Conservation (phyloP, 1,140 invertebrate species). For the Conopomorpha cramerella region DNA sequence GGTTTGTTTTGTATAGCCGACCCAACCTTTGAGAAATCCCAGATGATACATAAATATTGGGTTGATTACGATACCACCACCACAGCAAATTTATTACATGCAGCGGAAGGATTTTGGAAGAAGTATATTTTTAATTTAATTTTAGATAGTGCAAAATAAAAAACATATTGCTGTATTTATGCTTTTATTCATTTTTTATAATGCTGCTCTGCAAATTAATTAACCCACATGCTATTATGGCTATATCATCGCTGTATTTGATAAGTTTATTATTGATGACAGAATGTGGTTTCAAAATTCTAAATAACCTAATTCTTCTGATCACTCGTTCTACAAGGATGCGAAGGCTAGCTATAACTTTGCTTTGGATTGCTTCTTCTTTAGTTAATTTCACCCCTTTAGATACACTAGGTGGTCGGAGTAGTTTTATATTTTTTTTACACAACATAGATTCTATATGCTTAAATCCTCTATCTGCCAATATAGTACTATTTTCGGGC, state of each 20-base stretch:
- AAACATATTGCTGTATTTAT: too few species aligned
- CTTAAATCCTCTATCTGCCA: constrained; percentile 22
- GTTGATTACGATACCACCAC: not conserved
- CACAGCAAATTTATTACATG: not conserved
- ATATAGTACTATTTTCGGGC: constrained; percentile 3
- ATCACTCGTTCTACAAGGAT: constrained; percentile 20
- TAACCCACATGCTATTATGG: constrained; percentile 13
- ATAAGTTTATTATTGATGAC: constrained; percentile 12
- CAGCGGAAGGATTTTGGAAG: constrained; percentile 1
- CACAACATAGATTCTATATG: constrained; percentile 6
- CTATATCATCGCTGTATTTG: constrained; percentile 11
- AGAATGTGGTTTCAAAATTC: constrained; percentile 13
- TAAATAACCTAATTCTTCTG: constrained; percentile 17
- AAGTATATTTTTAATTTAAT: not conserved
- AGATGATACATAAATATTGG: constrained; percentile 7
- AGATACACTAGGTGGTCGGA: constrained; percentile 1
- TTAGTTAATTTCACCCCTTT: not conserved
- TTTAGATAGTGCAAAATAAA: not conserved
- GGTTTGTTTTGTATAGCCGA: constrained; percentile 12
- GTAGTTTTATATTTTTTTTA: not conserved
- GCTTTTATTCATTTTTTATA: too few species aligned
- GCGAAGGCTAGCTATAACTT: constrained; percentile 18
- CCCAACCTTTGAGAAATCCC: constrained; percentile 11
- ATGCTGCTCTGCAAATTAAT: constrained; percentile 9
- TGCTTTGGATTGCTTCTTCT: constrained; percentile 12